Evolutionary conservation across 1,140 invertebrate genomes (phyloP).

Genomic region (Diorhabda carinulata): DNA sequence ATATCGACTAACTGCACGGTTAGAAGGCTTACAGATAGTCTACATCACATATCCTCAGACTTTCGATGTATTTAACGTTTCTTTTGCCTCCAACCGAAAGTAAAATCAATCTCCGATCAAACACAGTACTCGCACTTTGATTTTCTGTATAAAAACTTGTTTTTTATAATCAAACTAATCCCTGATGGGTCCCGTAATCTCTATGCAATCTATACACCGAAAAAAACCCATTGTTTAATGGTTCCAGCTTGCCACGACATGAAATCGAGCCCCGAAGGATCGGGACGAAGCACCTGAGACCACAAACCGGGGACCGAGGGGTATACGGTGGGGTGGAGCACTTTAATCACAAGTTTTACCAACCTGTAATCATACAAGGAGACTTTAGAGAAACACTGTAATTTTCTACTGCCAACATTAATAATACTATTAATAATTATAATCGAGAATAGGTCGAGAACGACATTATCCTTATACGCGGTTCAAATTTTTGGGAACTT

Average conservation of each 20-base stretch:
- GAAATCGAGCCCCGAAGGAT: not conserved
- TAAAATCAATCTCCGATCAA: too few species aligned
- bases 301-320: too few species aligned
- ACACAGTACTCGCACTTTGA: too few species aligned
- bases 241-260: not conserved
- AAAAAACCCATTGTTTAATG: not conserved
- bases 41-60: too few species aligned
- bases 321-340: not conserved
- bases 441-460: not conserved
- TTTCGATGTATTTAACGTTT: too few species aligned
- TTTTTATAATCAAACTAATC: not conserved
- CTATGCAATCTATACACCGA: not conserved
- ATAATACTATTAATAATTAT: constrained; percentile 3
- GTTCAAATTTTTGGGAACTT: too few species aligned
- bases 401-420: constrained; percentile 1
- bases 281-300: constrained; percentile 1
- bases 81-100: too few species aligned
- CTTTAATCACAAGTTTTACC: not conserved
- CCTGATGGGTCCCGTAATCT: not conserved
- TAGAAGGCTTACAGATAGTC: too few species aligned
- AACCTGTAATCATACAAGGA: not conserved
- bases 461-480: not conserved
- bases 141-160: too few species aligned
- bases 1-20: too few species aligned
- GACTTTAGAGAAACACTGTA: not conserved